Percentiles rank a stretch among this genome's conserved stretches.
Conservation (phyloP, 1,140 invertebrate genomes). For the Pararge aegeria region DNA sequence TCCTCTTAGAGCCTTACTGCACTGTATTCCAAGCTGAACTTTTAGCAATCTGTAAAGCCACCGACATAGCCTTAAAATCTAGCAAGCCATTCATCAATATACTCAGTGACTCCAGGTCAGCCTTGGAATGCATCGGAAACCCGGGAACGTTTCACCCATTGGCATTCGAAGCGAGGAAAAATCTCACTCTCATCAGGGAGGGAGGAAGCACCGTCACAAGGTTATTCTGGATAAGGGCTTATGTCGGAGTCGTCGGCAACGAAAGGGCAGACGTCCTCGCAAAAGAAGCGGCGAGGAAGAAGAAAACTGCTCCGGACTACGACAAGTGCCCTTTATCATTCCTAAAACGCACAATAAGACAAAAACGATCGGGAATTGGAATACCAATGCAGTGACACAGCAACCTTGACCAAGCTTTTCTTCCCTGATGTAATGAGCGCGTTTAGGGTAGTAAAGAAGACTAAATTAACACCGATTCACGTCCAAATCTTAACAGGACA, state of each 20-base stretch:
- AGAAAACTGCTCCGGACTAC: neutral
- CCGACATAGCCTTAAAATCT: no score
- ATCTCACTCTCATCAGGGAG: neutral
- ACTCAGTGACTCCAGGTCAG: no score
- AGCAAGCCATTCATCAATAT: no score
- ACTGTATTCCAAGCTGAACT: constrained; percentile 18
- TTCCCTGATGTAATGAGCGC: neutral
- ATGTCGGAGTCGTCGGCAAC: neutral
- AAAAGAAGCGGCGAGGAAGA: neutral
- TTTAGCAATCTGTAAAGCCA: neutral
- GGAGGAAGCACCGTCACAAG: neutral
- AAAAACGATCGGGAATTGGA: no score
- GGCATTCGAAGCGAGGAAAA: no score
- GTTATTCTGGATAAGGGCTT: neutral
- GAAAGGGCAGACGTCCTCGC: neutral
- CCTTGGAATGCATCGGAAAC: no score
- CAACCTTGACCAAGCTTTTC: neutral
- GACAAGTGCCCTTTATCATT: neutral
- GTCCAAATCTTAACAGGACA: neutral
- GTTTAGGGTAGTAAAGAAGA: neutral
- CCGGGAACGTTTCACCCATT: no score
- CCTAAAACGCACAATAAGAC: neutral
- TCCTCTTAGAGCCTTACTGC: neutral
- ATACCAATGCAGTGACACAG: neutral
- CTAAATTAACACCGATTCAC: neutral